phyloP scores from a whole-genome alignment of 2,113 vertebrate species.

The Ceyx melanurus region DNA sequence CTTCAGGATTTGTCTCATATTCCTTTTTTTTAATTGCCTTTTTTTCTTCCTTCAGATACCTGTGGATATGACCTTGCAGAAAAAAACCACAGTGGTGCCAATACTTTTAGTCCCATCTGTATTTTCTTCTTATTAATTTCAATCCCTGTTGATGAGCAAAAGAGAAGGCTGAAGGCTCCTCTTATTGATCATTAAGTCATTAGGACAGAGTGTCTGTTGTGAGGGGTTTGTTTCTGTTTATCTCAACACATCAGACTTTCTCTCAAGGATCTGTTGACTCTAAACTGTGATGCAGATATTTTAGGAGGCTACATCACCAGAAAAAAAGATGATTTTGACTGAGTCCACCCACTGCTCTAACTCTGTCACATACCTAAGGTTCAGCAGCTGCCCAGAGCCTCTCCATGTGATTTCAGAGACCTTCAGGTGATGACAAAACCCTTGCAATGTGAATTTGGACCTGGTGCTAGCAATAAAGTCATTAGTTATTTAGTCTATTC shows the following conservation, averaged over 20 bases:
- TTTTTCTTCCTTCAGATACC: neutral
- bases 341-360: neutral
- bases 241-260: neutral
- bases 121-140: neutral
- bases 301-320: neutral
- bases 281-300: neutral
- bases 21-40: neutral
- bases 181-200: neutral
- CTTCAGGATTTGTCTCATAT: neutral
- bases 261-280: neutral
- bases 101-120: neutral
- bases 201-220: neutral
- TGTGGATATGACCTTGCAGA: neutral
- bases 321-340: neutral
- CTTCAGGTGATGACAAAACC: neutral
- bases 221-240: neutral
- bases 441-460: neutral
- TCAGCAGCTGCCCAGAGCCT: neutral
- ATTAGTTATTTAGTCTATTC: neutral
- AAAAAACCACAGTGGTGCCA: neutral
- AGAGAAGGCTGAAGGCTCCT: neutral
- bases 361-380: neutral
- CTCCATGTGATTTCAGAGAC: neutral
- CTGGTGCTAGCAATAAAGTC: neutral
- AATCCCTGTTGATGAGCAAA: neutral